These are phyloP conservation scores for Drosophila longiperda DNA, from an alignment of 2,888 invertebrate species.

Conservation along the genomic window DNA sequence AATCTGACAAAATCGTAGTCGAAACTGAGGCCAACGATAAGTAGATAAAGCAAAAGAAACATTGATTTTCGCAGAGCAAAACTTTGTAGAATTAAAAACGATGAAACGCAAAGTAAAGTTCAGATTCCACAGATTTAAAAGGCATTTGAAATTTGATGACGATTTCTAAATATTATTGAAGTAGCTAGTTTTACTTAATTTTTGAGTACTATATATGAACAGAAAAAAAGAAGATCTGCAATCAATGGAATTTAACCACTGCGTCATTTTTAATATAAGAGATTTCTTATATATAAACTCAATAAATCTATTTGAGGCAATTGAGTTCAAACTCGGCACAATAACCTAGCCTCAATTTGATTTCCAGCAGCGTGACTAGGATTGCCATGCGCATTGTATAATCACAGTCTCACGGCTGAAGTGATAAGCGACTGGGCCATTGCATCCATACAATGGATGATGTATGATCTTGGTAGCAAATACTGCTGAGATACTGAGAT, in stretches of 20 bases:
- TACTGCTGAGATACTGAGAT: constrained; percentile 9
- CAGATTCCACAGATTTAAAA: neutral
- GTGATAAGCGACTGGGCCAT: constrained; percentile 50
- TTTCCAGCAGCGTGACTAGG: constrained; percentile 23
- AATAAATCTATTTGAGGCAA: constrained; percentile 28
- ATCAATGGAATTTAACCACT: constrained; percentile 4
- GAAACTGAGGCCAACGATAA: neutral
- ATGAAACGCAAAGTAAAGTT: neutral
- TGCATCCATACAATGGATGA: constrained; percentile 12
- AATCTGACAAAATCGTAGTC: neutral
- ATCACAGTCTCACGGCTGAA: constrained; percentile 23
- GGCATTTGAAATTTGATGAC: too few species aligned
- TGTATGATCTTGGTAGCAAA: constrained; percentile 63
- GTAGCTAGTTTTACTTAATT: neutral
- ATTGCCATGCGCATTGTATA: constrained; percentile 60
- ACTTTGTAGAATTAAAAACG: neutral
- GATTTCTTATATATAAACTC: neutral
- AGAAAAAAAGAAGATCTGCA: neutral
- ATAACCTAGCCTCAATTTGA: constrained; percentile 53
- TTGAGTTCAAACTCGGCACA: constrained; percentile 46
- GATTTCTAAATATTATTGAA: neutral
- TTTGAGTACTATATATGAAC: neutral
- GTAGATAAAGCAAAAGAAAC: neutral
- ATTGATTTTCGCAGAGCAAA: neutral
- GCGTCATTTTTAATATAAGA: constrained; percentile 12